phyloP scores from a whole-genome alignment of 1,140 invertebrate genomes.

The Hesperophylax magnus region DNA sequence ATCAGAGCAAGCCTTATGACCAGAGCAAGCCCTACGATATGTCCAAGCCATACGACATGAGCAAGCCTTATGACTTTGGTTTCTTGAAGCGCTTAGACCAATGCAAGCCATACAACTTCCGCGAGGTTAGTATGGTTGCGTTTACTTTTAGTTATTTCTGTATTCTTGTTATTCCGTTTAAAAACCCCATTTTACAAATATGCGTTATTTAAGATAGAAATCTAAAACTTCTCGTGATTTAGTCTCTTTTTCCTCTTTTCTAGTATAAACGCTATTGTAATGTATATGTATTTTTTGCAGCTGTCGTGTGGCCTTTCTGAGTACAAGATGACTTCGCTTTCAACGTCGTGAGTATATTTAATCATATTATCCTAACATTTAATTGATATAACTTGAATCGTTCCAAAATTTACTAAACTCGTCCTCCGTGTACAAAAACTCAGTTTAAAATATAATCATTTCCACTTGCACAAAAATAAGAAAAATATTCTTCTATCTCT shows the following conservation, averaged over 20 bases:
- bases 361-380: too few species aligned
- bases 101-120: conserved; percentile 9
- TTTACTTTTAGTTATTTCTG: neutral
- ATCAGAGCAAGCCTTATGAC: conserved; percentile 9
- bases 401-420: too few species aligned
- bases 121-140: neutral
- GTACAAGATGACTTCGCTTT: neutral
- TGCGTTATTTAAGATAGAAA: too few species aligned
- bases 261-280: too few species aligned
- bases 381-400: too few species aligned
- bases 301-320: neutral
- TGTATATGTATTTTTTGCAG: neutral
- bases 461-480: too few species aligned
- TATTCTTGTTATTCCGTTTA: neutral
- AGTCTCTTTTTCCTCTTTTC: neutral
- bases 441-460: too few species aligned
- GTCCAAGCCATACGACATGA: conserved; percentile 25
- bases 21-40: conserved; percentile 31
- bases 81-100: too few species aligned
- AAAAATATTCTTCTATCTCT: too few species aligned
- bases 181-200: too few species aligned
- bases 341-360: neutral
- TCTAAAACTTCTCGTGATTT: too few species aligned
- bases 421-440: too few species aligned
- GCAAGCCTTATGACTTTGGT: conserved; percentile 10